Base-by-base conservation (phyloP, 2,113 vertebrate species). In the Archocentrus centrarchus region DNA sequence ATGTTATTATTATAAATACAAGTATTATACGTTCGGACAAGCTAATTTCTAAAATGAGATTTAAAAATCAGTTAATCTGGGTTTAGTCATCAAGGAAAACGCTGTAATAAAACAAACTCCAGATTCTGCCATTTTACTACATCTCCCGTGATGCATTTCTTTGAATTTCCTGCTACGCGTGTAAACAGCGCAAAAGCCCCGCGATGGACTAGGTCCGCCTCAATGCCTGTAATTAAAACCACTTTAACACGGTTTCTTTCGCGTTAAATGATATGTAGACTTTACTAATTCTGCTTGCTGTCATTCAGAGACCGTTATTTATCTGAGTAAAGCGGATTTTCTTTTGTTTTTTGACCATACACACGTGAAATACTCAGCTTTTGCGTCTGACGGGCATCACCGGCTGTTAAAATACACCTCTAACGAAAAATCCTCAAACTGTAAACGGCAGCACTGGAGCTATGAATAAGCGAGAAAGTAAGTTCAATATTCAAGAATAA, bases 381-480 rank as follows among this genome's bases (percentile, higher is more conserved):
- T 30, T 82, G 59, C 32, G 44, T 60, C 64, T 53, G 60, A 9
- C 63, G 44, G 7, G 39, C 73, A 41, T 58, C 73, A 20, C 41
- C 11, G 37, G 35, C 63, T 20, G 57, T 44, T 14, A 39, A 24
- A 35, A 41, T 14, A 70, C 3, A n/a, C 17, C 37, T 7, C 2
- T 1, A 8, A 37, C 5, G 4, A 11, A 35, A 14, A 37, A 75
- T n/a, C 20, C 53, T 7, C 58, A 37, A 30, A 44, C 20, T 24
- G 44, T 8, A 76, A 32, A 10, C 5, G 11, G 2, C 47, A 79
- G 17, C 66, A 10, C 4, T 5, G 55, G n/a, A 85, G 79, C 61
- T 66, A 96, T 96, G 96, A 95, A 85, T 87, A 94, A 92, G 35
- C 91, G 87, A 86, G 93, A 94, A 83, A 94, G 96, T 95, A 90